Evolutionary conservation across 2,113 vertebrate species (phyloP), one percentile per base, ranked within the genome.

Genomic region (Sebastes fasciatus): DNA sequence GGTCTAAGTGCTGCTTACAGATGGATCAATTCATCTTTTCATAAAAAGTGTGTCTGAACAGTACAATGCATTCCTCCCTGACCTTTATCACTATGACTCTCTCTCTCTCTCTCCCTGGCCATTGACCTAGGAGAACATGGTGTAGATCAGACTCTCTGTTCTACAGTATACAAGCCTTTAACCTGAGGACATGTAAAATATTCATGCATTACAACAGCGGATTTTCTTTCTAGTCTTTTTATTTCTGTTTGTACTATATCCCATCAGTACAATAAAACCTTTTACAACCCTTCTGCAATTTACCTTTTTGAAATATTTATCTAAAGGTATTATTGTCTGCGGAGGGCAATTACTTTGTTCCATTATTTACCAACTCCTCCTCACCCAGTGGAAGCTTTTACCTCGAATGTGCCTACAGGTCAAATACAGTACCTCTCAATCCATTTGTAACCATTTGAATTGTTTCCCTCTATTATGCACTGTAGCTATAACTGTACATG

Each of bases 1-100:
- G 95, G 90, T 92, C 95, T 96, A 96, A 96, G 96, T 96, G 96
- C 95, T 96, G 92, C 94, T 96, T 95, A 90, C 89, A 94, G 94
- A 96, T 95, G 95, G 94, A 96, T 96, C 95, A 93, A 94, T 96
- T 96, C 95, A 96, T 97, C 94, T 96, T 95, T 95, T 92, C 95
- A 95, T 95, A 94, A 94, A 95, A 96, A 96, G 94, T 94, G 79
- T 94, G 93, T 94, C 91, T 70, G 84, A 89, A 68, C 87, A 94
- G 89, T 89, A 95, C 95, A 96, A 95, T 95, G 91, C 85, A 73
- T 90, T 82, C 83, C 82, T 92, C 72, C 69, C 77, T 73, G 61
- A 87, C 87, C 90, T 91, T 89, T 93, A 86, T 88, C 80, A 86
- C 79, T 67, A 69, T 21, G 74, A 55, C 74, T 84, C 65, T 77